Evolutionary conservation across 2,797 vertebrate species (phyloP).

Genomic region (Harpagifer antarcticus): DNA sequence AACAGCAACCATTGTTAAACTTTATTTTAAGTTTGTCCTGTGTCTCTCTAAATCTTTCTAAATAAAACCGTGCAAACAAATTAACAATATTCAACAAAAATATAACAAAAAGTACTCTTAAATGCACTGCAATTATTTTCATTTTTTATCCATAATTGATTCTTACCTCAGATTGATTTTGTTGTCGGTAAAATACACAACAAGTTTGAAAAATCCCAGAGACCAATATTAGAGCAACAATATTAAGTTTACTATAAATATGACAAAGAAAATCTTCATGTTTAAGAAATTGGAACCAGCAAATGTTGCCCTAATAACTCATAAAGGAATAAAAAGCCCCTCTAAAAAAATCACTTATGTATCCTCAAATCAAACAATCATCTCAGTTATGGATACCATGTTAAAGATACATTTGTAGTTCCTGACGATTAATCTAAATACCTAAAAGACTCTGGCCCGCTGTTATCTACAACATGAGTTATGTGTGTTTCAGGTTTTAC

Average conservation of each 20-base stretch:
- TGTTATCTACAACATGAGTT: background rate
- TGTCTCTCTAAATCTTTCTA: background rate
- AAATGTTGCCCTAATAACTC: background rate
- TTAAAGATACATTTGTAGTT: background rate
- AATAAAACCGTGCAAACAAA: too few relatives aligned
- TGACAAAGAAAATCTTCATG: too few relatives aligned
- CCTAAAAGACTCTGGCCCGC: background rate
- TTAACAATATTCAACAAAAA: too few relatives aligned
- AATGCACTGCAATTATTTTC: background rate
- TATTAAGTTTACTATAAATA: background rate
- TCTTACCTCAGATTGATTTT: too few relatives aligned
- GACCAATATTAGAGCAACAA: background rate
- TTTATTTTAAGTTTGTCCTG: background rate
- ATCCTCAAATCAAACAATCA: constrained; percentile 3
- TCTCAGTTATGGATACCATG: background rate
- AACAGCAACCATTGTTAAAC: constrained; percentile 14
- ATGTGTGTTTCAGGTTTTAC: constrained; percentile 90
- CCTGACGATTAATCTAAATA: background rate
- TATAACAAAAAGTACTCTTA: background rate
- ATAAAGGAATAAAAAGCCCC: background rate
- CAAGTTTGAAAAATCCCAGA: background rate
- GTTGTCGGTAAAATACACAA: background rate
- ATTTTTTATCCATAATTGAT: background rate
- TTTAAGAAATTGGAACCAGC: background rate
- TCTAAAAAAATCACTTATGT: background rate